Conservation (phyloP, 2,113 vertebrate species). For the Aptenodytes forsteri region DNA sequence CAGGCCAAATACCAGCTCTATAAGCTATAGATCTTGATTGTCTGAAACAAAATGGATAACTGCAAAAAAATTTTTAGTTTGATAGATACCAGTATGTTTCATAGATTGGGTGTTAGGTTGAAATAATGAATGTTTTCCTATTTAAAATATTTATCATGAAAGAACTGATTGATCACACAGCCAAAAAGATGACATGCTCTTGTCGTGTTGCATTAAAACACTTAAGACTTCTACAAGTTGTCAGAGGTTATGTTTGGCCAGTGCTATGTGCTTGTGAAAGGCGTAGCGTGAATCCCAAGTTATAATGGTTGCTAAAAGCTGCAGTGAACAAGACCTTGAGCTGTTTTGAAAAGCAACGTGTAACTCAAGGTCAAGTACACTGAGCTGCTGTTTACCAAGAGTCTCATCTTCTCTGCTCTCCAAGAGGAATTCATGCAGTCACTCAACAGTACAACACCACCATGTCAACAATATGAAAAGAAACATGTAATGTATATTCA, state of each 20-base stretch:
- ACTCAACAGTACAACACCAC: background rate
- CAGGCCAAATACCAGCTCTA: background rate
- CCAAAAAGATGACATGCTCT: background rate
- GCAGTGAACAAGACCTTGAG: background rate
- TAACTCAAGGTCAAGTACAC: background rate
- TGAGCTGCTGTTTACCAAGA: background rate
- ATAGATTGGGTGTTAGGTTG: background rate
- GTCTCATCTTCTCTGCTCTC: background rate
- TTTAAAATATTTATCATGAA: background rate
- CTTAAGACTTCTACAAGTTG: background rate
- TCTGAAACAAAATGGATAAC: background rate
- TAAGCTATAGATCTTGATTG: background rate
- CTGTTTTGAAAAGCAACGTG: background rate
- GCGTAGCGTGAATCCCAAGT: background rate
- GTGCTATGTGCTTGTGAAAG: background rate
- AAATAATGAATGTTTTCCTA: background rate
- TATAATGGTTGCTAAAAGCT: background rate
- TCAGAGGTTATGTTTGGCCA: background rate
- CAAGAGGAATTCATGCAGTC: background rate
- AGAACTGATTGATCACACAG: background rate
- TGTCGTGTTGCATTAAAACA: rapidly evolving
- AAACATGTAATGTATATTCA: background rate
- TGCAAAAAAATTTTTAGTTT: background rate
- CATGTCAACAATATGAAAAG: background rate
- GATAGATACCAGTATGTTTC: background rate